Evolutionary conservation across 2,797 vertebrate species (phyloP).

Genomic region (Scomberomorus guttatus): DNA sequence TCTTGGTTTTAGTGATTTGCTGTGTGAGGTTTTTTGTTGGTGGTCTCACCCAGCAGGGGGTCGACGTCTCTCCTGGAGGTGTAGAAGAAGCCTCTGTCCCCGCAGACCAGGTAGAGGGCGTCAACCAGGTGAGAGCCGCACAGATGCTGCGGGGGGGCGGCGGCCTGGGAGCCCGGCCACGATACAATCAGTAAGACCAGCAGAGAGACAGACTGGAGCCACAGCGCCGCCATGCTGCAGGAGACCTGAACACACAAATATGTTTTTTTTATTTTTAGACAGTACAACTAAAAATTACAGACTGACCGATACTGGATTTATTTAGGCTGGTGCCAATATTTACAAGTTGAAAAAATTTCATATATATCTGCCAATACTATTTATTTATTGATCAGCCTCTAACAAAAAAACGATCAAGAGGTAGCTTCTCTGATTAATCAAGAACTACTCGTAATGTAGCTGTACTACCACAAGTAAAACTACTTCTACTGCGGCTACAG

Average conservation of each 20-base stretch:
- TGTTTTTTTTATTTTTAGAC: background rate
- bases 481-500: too few relatives aligned
- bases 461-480: too few relatives aligned
- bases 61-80: slow-evolving; percentile 85
- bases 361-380: too few relatives aligned
- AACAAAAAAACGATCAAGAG: too few relatives aligned
- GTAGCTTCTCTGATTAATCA: too few relatives aligned
- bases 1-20: too few relatives aligned
- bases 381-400: too few relatives aligned
- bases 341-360: too few relatives aligned
- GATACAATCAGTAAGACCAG: slow-evolving; percentile 82
- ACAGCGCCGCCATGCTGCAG: slow-evolving; percentile 90
- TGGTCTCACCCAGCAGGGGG: slow-evolving; percentile 85
- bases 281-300: too few relatives aligned
- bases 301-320: background rate
- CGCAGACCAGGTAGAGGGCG: slow-evolving; percentile 92
- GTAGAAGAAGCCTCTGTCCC: slow-evolving; percentile 92
- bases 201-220: slow-evolving; percentile 86
- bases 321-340: too few relatives aligned
- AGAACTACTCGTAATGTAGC: too few relatives aligned
- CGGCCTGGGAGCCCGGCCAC: slow-evolving; percentile 65
- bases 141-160: slow-evolving; percentile 86
- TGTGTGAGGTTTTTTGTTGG: too few relatives aligned
- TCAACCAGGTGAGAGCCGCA: slow-evolving; percentile 94
- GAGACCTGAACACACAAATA: slow-evolving; percentile 69